These are phyloP conservation scores for Gryon sp. DNA, from an alignment of 1,140 invertebrate genomes.

Conservation along the genomic window DNA sequence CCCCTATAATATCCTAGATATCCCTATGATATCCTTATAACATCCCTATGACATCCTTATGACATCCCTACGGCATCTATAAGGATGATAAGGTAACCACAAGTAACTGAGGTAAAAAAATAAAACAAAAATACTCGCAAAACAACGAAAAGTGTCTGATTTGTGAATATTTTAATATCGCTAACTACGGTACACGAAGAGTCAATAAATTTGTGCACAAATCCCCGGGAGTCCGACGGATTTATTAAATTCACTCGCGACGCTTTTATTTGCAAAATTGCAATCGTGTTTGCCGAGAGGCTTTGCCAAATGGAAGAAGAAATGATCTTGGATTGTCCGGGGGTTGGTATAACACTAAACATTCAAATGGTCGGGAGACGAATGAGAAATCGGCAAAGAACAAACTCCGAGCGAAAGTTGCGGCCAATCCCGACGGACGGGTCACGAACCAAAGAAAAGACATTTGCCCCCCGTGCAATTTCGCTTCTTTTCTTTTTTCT, in stretches of 20 bases:
- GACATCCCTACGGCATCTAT: too few relatives aligned
- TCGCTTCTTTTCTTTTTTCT: not conserved
- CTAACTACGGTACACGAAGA: conserved; percentile 30
- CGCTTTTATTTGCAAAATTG: conserved; percentile 47
- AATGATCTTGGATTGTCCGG: conserved; percentile 43
- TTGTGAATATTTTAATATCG: conserved; percentile 40
- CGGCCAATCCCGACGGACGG: conserved; percentile 34
- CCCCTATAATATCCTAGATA: too few relatives aligned
- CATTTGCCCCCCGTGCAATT: too few relatives aligned
- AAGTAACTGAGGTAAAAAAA: too few relatives aligned
- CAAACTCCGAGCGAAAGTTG: conserved; percentile 28
- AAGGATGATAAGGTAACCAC: too few relatives aligned
- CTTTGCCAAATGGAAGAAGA: conserved; percentile 54
- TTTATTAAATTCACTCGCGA: conserved; percentile 46
- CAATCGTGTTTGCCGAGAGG: conserved; percentile 40
- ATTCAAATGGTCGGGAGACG: conserved; percentile 47
- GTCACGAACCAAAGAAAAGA: conserved; percentile 20
- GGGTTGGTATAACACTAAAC: conserved; percentile 51
- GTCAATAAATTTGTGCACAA: conserved; percentile 30
- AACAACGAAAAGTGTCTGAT: too few relatives aligned
- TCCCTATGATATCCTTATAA: too few relatives aligned
- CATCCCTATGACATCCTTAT: too few relatives aligned
- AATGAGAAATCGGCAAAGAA: conserved; percentile 31
- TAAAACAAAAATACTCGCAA: too few relatives aligned
- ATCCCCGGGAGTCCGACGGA: not conserved